Conservation (phyloP, 2,113 vertebrate genomes). For the Corythoichthys haematopterus region DNA sequence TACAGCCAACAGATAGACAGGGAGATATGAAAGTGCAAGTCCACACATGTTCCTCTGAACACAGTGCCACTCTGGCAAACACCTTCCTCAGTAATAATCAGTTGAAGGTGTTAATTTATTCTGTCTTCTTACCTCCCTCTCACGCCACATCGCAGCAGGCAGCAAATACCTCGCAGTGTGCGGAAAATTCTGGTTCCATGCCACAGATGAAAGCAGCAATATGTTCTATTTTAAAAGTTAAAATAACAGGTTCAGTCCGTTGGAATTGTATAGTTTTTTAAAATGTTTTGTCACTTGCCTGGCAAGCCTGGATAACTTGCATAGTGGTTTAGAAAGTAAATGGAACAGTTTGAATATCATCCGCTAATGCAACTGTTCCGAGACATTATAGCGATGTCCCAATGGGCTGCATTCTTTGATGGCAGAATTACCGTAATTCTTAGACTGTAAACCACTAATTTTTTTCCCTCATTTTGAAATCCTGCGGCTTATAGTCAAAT, state of each 20-base stretch:
- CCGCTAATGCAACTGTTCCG: background rate
- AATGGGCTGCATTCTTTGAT: background rate
- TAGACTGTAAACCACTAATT: too few species aligned
- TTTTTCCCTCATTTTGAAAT: too few species aligned
- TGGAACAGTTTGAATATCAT: background rate
- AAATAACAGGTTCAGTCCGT: background rate
- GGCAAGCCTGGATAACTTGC: background rate
- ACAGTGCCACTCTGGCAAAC: constrained; percentile 35
- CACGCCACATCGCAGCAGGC: constrained; percentile 46
- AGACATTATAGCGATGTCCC: background rate
- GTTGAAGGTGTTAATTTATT: constrained; percentile 61
- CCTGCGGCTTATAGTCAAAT: too few species aligned
- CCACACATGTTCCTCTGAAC: constrained; percentile 35
- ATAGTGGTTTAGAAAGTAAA: too few species aligned
- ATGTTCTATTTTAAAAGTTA: background rate
- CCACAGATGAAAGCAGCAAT: constrained; percentile 24
- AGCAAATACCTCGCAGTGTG: constrained; percentile 8
- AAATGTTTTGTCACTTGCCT: background rate
- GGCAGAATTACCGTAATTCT: background rate
- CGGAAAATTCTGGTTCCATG: constrained; percentile 18
- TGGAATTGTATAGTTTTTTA: background rate
- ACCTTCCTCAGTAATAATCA: constrained; percentile 50
- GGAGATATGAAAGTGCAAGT: constrained; percentile 31
- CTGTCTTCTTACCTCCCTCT: constrained; percentile 6
- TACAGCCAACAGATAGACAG: constrained; percentile 5